These are phyloP conservation scores for Kryphioiulus occultus DNA, from an alignment of 2,888 invertebrate genomes.

Conservation along the genomic window DNA sequence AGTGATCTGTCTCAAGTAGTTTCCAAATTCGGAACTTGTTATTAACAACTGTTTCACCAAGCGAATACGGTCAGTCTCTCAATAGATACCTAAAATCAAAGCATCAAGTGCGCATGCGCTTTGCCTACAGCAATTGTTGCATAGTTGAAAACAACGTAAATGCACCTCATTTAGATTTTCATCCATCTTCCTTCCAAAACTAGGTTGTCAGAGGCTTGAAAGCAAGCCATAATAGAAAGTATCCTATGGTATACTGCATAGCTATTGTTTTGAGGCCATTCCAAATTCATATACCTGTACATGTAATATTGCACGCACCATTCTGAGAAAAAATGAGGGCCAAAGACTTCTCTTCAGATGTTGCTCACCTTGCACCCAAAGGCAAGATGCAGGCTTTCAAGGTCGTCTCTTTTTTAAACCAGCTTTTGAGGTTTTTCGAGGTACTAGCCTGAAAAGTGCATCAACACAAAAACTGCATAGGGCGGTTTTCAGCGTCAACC, in stretches of 20 bases:
- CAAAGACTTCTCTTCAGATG: slow-evolving; percentile 36
- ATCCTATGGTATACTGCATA: not conserved
- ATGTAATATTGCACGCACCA: not conserved
- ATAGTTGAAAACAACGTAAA: not conserved
- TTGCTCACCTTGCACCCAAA: slow-evolving; percentile 44
- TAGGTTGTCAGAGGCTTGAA: not conserved
- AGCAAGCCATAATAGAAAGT: not conserved
- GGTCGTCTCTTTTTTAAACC: slow-evolving; percentile 34
- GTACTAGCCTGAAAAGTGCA: not conserved
- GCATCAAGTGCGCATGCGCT: not conserved
- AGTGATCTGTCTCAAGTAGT: not conserved
- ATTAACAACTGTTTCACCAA: not conserved
- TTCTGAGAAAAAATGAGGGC: slow-evolving; percentile 14
- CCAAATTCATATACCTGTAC: slow-evolving; percentile 15
- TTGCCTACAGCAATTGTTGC: not conserved
- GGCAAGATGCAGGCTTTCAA: slow-evolving; percentile 36
- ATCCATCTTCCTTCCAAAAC: not conserved
- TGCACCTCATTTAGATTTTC: not conserved
- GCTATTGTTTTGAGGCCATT: slow-evolving; percentile 7
- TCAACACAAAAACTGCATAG: slow-evolving; percentile 21
- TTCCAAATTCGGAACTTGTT: not conserved
- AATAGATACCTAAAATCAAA: not conserved
- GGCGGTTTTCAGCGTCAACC: not conserved
- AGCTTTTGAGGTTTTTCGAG: not conserved
- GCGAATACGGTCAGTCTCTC: not conserved